phyloP scores from a whole-genome alignment of 2,888 invertebrate species.

The Spatulosminthurus flaviceps region DNA sequence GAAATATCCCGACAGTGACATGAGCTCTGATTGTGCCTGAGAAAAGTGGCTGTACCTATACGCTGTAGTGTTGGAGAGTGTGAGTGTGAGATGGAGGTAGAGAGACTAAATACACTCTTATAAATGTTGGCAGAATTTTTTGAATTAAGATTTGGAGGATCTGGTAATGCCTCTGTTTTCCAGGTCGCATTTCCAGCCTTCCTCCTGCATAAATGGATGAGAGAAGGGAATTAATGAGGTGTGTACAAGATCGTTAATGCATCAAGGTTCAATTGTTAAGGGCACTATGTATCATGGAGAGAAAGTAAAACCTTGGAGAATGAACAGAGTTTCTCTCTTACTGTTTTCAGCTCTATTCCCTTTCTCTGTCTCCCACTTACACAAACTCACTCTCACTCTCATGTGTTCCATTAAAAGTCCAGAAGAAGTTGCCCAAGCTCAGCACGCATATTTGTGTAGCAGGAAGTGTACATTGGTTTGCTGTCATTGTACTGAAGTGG shows the following conservation, averaged over 20 bases:
- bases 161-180: background rate
- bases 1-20: no score
- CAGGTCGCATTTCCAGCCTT: no score
- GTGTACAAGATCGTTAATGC: conserved; percentile 59
- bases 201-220: conserved; percentile 31
- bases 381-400: background rate
- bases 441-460: conserved; percentile 10
- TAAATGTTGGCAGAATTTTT: background rate
- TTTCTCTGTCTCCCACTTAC: background rate
- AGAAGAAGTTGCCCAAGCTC: conserved; percentile 12
- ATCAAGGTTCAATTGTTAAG: conserved; percentile 49
- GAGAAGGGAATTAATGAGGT: conserved; percentile 61
- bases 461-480: no score
- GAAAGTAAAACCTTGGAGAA: conserved; percentile 26
- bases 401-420: conserved; percentile 15
- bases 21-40: no score
- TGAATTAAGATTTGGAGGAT: background rate
- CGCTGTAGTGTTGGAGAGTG: no score
- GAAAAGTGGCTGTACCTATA: no score
- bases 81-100: no score
- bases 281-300: conserved; percentile 37
- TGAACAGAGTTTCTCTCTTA: conserved; percentile 1
- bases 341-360: background rate
- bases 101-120: no score
- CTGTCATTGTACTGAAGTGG: no score